These are phyloP conservation scores for Corbicula japonica DNA, from an alignment of 2,888 invertebrate species.

Conservation along the genomic window DNA sequence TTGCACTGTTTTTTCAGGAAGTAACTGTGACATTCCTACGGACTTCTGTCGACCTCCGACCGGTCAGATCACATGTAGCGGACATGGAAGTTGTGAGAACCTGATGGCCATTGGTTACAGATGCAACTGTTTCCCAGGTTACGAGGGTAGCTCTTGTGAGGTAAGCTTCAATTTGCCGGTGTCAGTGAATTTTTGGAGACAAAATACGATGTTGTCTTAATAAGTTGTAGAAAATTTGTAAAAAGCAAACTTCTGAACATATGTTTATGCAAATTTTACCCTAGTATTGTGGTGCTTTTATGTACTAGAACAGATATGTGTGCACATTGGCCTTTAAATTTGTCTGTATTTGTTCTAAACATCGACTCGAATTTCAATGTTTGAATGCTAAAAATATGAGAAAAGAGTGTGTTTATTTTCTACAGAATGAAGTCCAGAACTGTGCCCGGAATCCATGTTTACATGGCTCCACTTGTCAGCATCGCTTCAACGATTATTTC, in stretches of 20 bases:
- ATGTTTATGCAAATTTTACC: not conserved
- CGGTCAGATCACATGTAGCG: constrained; percentile 39
- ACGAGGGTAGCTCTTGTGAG: constrained; percentile 73
- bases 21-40: constrained; percentile 36
- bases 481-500: constrained; percentile 48
- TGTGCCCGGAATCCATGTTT: constrained; percentile 98
- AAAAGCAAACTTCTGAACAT: not conserved
- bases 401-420: constrained; percentile 1
- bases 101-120: constrained; percentile 52
- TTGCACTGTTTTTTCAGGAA: constrained; percentile 36
- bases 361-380: too few relatives aligned
- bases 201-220: not conserved
- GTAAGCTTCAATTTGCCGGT: constrained; percentile 65
- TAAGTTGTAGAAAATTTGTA: not conserved
- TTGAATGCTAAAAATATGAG: too few relatives aligned
- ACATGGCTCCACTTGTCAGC: constrained; percentile 92
- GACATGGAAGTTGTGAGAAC: constrained; percentile 22
- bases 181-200: not conserved
- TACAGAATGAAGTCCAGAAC: constrained; percentile 91
- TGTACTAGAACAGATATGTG: too few relatives aligned
- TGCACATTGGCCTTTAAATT: too few relatives aligned
- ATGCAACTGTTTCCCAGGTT: constrained; percentile 77
- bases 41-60: constrained; percentile 44
- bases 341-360: too few relatives aligned
- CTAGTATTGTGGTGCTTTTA: too few relatives aligned